Evolutionary conservation across 2,797 vertebrate species (phyloP).

Genomic region (Thripadectes ignobilis): DNA sequence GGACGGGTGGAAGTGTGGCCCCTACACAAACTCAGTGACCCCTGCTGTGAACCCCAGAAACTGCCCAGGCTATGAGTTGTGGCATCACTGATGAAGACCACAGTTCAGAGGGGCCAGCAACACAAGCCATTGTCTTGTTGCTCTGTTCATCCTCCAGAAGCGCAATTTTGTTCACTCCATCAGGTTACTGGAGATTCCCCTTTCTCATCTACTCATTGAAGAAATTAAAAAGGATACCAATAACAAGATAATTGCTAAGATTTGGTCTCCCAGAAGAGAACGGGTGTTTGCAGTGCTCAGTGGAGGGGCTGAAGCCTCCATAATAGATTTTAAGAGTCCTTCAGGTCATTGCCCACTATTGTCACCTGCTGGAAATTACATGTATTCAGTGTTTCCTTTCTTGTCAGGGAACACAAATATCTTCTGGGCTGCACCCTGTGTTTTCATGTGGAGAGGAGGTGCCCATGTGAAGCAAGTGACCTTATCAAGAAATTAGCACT

Average conservation of each 20-base stretch:
- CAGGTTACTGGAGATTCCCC: neutral
- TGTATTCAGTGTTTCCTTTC: neutral
- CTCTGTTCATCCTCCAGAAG: neutral
- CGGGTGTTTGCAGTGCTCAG: neutral
- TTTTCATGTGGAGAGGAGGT: neutral
- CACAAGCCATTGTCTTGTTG: fast-evolving
- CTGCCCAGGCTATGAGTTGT: neutral
- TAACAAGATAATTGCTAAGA: neutral
- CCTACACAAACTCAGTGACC: neutral
- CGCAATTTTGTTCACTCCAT: neutral
- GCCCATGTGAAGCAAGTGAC: neutral
- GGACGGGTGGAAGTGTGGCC: neutral
- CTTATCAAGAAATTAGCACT: constrained; percentile 38
- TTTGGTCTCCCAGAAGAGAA: neutral
- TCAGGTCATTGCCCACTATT: neutral
- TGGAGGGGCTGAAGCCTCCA: neutral
- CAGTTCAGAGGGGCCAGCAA: neutral
- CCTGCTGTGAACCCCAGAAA: neutral
- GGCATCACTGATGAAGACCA: neutral
- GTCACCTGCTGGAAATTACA: neutral
- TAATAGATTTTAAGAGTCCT: neutral
- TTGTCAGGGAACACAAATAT: neutral
- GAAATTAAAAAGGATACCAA: neutral
- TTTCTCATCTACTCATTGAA: neutral
- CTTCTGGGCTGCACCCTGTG: neutral